Evolutionary conservation across 1,140 invertebrate genomes (phyloP).

Genomic region (Harpegnathos saltator): DNA sequence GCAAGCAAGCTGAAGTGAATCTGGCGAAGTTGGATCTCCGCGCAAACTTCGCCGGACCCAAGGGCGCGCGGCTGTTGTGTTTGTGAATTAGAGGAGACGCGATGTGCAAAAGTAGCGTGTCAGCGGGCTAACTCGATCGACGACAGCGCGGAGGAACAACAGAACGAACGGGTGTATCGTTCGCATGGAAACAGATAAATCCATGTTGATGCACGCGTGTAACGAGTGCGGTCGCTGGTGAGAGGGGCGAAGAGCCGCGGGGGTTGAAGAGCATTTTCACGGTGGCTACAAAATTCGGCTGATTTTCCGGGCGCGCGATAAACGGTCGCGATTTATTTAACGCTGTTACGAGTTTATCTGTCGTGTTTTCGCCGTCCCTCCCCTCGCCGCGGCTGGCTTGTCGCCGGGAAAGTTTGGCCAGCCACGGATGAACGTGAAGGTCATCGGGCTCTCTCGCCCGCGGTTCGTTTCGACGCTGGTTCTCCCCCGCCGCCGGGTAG

Average conservation of each 20-base stretch:
- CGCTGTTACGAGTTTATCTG: slow-evolving; percentile 17
- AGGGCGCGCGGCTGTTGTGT: slow-evolving; percentile 18
- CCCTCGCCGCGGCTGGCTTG: background rate
- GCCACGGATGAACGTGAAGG: slow-evolving; percentile 36
- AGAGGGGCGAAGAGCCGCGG: no score
- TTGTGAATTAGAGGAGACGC: slow-evolving; percentile 9
- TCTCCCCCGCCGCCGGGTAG: no score
- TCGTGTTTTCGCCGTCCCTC: slow-evolving; percentile 33
- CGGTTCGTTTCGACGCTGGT: slow-evolving; percentile 5
- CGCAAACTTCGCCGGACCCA: slow-evolving; percentile 34
- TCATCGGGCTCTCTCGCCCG: background rate
- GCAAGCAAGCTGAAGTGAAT: slow-evolving; percentile 14
- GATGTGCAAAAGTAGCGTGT: background rate
- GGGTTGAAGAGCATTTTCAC: background rate
- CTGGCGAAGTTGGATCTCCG: slow-evolving; percentile 35
- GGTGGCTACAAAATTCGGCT: background rate
- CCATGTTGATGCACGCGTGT: no score
- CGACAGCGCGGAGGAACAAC: no score
- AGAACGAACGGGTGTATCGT: no score
- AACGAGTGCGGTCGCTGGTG: no score
- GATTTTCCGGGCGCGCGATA: slow-evolving; percentile 6
- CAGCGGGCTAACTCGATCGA: no score
- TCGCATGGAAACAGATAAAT: no score
- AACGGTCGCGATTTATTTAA: slow-evolving; percentile 26
- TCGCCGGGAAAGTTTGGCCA: slow-evolving; percentile 14